Base-by-base conservation (phyloP, 1,140 invertebrate species). In the Leptopilina clavipes region DNA sequence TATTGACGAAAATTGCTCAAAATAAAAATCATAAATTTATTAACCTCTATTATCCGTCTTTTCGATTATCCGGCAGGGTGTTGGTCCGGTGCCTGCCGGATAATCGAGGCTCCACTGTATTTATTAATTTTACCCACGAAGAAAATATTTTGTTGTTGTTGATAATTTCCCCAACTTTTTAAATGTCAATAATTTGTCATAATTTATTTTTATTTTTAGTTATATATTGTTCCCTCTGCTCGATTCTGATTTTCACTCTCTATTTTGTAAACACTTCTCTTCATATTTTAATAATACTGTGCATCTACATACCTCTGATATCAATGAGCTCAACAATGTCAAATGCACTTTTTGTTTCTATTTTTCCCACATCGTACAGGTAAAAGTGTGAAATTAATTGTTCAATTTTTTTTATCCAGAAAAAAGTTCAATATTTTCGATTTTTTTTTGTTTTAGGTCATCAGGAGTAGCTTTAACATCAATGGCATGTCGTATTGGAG, bases 391-490 rank as follows among this genome's bases (percentile, higher is more conserved):
- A 44, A 44, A 48, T 14, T n/a, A 48, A 14, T n/a, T n/a, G n/a
- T n/a, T 48, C 17, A 56, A 18, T 44, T 44, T 44, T 44, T 9
- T 44, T 2, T 44, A 56, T 56, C 2, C 19, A 56, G n/a, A n/a
- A n/a, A n/a, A n/a, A n/a, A n/a, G n/a, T n/a, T n/a, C n/a, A n/a
- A n/a, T n/a, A 44, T 54, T 43, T 71, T n/a, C n/a, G n/a, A 25
- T 71, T 52, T 52, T 52, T 71, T 52, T 52, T 6, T 17, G n/a
- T 82, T 79, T 10, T 52, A 88, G 87, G 70, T 82, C 82, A 9
- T 84, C 87, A 76, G 87, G 85, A 9, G 77, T 84, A 11, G 77
- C 85, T 17, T 44, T 87, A 1, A 80, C 82, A 14, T 76, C 82
- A 7, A 80, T 82, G 14, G 79, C 78, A 54, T 85, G 79, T 14